Conservation (phyloP, 2,888 invertebrate genomes). For the Apamea anceps region DNA sequence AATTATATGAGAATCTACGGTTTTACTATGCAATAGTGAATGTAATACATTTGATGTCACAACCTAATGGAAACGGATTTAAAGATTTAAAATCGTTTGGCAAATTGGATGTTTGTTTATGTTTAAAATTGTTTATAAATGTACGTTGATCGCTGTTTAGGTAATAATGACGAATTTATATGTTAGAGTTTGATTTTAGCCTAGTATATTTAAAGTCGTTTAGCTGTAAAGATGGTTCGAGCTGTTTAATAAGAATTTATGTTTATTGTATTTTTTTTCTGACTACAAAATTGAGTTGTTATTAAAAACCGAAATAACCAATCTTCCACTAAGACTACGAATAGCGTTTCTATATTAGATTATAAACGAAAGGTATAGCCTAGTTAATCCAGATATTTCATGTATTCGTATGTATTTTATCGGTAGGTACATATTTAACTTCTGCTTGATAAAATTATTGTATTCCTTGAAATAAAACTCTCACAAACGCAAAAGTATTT, state of each 20-base stretch:
- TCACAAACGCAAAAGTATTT: neutral
- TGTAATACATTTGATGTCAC: constrained; percentile 32
- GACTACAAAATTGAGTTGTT: no score
- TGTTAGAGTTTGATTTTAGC: neutral
- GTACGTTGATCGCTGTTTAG: constrained; percentile 28
- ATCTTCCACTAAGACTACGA: no score
- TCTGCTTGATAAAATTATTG: neutral
- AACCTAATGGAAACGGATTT: constrained; percentile 55
- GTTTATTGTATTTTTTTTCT: no score
- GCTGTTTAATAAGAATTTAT: no score
- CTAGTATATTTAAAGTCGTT: constrained; percentile 2
- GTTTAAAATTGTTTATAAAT: constrained; percentile 23
- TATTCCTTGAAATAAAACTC: constrained; percentile 5
- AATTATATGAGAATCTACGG: constrained; percentile 46
- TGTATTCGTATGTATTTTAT: no score
- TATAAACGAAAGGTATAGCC: no score
- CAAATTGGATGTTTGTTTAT: constrained; percentile 34
- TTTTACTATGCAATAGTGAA: constrained; percentile 52
- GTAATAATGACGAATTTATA: constrained; percentile 7
- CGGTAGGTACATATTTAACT: neutral
- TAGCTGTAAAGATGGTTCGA: neutral
- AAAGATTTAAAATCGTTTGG: constrained; percentile 35
- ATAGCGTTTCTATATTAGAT: no score
- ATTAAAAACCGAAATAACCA: no score
- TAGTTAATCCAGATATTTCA: no score